Percentiles rank a stretch among this genome's conserved stretches.
phyloP scores from a whole-genome alignment of 1,140 invertebrate species.

The Caenorhabditis latens region DNA sequence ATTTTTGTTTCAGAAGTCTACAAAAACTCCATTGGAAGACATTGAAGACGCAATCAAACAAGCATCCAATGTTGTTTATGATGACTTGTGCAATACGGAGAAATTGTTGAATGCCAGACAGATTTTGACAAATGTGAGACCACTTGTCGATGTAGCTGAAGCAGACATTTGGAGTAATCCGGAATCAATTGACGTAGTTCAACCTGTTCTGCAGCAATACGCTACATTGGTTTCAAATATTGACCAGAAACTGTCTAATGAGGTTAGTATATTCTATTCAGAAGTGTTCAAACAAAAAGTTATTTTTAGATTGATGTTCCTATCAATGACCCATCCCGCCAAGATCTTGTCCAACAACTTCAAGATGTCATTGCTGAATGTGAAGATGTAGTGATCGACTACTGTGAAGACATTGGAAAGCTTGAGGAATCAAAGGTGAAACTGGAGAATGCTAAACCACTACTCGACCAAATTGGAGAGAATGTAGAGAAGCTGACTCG shows the following conservation, averaged over 20 bases:
- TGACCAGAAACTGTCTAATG: constrained; percentile 9
- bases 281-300: neutral
- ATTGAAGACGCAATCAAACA: constrained; percentile 31
- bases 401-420: neutral
- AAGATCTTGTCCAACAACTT: constrained; percentile 40
- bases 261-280: neutral
- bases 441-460: constrained; percentile 6
- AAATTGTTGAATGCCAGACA: constrained; percentile 25
- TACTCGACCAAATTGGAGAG: constrained; percentile 10
- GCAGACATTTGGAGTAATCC: constrained; percentile 34
- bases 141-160: constrained; percentile 18
- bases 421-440: constrained; percentile 14
- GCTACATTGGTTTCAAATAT: neutral
- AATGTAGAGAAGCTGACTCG: constrained; percentile 35
- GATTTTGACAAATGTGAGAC: constrained; percentile 14
- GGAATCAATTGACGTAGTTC: constrained; percentile 1
- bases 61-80: neutral
- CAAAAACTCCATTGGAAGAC: constrained; percentile 16
- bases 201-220: constrained; percentile 22
- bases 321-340: constrained; percentile 23
- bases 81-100: constrained; percentile 15
- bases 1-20: neutral
- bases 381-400: constrained; percentile 20
- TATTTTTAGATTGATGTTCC: constrained; percentile 15
- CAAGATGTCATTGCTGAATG: constrained; percentile 37